Base-by-base conservation (phyloP, 2,113 vertebrate genomes). In the Toxotes jaculatrix region DNA sequence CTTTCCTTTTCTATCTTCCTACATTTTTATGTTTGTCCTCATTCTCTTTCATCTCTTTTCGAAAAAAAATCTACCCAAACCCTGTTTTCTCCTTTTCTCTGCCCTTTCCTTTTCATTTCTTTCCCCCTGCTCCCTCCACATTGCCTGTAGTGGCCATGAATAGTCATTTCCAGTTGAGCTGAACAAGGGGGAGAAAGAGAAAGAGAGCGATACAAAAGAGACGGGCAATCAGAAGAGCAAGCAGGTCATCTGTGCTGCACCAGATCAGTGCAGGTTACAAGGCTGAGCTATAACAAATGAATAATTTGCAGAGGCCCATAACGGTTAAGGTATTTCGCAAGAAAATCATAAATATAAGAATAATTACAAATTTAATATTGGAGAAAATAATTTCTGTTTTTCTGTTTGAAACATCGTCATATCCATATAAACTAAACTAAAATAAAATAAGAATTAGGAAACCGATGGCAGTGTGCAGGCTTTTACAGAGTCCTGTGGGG, bases 101-200 rank as follows among this genome's bases (percentile, higher is more conserved):
- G 21, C 1, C 47, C 1, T 47, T 17, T 63, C 2, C 42, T 12
- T 38, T 61, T 57, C 27, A 40, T 42, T 19, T 71, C 6, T 63
- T 27, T 32, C 47, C n/a, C 21, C 31, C 14, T 27, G 19, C 34
- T 3, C 6, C 17, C 47, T 49, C 47, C 17, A 8, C 7, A 23
- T n/a, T 19, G 5, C 32, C 64, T 42, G 68, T 21, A 45, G 32
- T 45, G 19, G 32, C 32, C 14, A 49, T 56, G 40, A 73, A 68
- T 61, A 23, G 67, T 72, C 62, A 40, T 63, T 43, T 83, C 13
- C 60, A 59, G 59, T 14, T 32, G 21, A 71, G 32, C 32, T 21
- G 55, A 77, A 27, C 23, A 34, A 66, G 17, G 64, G 17, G 34
- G 14, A 8, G 2, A 38, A 74, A 73, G 21, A 27, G 27, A 27